Percentiles rank a stretch among this genome's conserved stretches.
Conservation (phyloP, 2,888 invertebrate species). For the Spisula subtruncata region DNA sequence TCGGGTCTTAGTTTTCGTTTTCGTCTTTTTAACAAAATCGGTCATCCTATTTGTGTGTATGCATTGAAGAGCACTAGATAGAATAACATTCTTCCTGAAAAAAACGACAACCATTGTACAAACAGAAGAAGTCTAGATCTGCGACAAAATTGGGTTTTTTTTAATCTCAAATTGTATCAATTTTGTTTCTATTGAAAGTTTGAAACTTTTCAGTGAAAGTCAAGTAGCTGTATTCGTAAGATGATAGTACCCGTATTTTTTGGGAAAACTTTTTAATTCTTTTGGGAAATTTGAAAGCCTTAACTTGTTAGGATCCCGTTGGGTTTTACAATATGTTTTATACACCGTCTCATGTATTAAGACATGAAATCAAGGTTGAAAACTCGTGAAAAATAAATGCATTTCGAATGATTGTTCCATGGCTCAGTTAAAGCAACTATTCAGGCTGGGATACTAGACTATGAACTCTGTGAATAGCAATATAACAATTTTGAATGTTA, state of each 20-base stretch:
- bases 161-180: background rate
- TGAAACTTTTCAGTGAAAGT: constrained; percentile 20
- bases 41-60: background rate
- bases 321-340: constrained; percentile 34
- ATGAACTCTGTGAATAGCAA: constrained; percentile 65
- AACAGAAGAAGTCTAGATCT: background rate
- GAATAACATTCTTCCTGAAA: background rate
- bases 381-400: constrained; percentile 62
- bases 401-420: constrained; percentile 59
- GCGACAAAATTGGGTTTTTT: too few relatives aligned
- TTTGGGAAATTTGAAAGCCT: constrained; percentile 30
- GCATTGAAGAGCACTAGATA: background rate
- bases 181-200: constrained; percentile 6
- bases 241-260: constrained; percentile 11
- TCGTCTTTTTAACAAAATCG: background rate
- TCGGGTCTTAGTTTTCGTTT: background rate
- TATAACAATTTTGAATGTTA: constrained; percentile 64
- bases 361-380: too few relatives aligned
- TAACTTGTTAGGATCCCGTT: constrained; percentile 34
- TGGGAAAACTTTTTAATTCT: background rate
- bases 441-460: constrained; percentile 51
- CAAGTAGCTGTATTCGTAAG: background rate
- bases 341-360: too few relatives aligned
- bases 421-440: too few relatives aligned
- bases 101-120: too few relatives aligned